Evolutionary conservation across 1,140 invertebrate species (phyloP), one percentile per base, ranked within the genome.

Genomic region (Cydia splendana): DNA sequence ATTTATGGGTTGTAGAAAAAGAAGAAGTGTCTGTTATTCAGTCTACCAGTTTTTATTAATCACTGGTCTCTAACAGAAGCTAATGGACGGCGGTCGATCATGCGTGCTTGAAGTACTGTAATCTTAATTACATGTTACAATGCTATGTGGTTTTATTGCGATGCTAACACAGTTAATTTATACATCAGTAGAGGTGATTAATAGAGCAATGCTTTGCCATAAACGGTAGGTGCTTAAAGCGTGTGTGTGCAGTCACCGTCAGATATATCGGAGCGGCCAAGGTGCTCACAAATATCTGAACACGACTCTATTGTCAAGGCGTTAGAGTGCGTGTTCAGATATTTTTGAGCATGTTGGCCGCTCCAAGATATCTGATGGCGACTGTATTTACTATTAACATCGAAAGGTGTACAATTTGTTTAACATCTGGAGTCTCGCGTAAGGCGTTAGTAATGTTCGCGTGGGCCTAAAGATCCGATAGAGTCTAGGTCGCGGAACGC

Each of bases 111-210:
- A 38, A 20, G 30, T 38, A 71, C 67, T 71, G 67, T 71, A 71
- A 71, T 71, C 67, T 71, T 71, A 71, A 71, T 71, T 71, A 71
- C 67, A 69, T 38, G 45, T 71, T 71, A 71, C 30, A 71, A 45
- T 71, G 67, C 30, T 71, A 67, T n/a, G 67, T 71, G 67, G 30
- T 71, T 45, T 71, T 71, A 71, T 71, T 42, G n/a, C 38, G 38
- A 71, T 71, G 67, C 30, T 71, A 71, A 71, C 34, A 71, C 67
- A 71, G 67, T 71, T 71, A 71, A 71, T 71, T 71, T 71, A 71
- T 71, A 71, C 67, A 45, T 42, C 67, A 71, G 67, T 4, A 30
- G 65, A 71, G 67, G 15, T 42, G 34, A 71, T 71, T 42, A 10
- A 62, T 24, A 38, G 30, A 30, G 65, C 30, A 34, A 28, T 38